Conservation (phyloP, 1,140 invertebrate species). For the Euura lappo region DNA sequence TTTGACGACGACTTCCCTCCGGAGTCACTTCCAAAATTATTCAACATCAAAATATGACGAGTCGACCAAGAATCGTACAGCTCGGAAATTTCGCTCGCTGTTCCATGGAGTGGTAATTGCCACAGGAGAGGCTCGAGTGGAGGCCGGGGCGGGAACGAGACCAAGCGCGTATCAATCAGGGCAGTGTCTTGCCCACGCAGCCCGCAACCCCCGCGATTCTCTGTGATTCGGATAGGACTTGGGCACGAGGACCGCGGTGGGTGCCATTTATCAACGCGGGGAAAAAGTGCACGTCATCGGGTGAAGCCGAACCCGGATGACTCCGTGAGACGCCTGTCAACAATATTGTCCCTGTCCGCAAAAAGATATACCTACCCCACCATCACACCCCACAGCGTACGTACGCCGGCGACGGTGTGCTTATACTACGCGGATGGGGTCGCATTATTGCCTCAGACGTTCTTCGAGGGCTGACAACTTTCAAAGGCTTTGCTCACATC, state of each 20-base stretch:
- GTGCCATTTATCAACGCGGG: conserved; percentile 52
- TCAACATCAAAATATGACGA: not conserved
- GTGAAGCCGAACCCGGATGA: conserved; percentile 44
- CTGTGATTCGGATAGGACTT: conserved; percentile 24
- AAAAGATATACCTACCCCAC: not conserved
- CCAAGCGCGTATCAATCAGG: conserved; percentile 44
- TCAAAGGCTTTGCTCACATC: not conserved
- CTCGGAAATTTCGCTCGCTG: not conserved
- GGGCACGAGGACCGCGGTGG: conserved; percentile 23
- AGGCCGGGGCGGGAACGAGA: conserved; percentile 20
- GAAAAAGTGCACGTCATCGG: conserved; percentile 52
- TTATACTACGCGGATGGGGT: not conserved
- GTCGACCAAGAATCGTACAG: too few species aligned
- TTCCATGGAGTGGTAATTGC: not conserved
- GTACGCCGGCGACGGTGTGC: not conserved
- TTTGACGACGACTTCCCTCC: not conserved
- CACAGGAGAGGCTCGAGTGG: conserved; percentile 32
- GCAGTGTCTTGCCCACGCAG: conserved; percentile 44
- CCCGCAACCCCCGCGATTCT: conserved; percentile 13
- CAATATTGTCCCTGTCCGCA: conserved; percentile 40
- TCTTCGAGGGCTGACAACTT: not conserved
- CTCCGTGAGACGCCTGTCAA: conserved; percentile 54
- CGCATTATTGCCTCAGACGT: conserved; percentile 1
- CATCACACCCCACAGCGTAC: not conserved
- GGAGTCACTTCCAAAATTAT: not conserved